phyloP scores from a whole-genome alignment of 1,140 invertebrate genomes.

The Lucilia sericata region DNA sequence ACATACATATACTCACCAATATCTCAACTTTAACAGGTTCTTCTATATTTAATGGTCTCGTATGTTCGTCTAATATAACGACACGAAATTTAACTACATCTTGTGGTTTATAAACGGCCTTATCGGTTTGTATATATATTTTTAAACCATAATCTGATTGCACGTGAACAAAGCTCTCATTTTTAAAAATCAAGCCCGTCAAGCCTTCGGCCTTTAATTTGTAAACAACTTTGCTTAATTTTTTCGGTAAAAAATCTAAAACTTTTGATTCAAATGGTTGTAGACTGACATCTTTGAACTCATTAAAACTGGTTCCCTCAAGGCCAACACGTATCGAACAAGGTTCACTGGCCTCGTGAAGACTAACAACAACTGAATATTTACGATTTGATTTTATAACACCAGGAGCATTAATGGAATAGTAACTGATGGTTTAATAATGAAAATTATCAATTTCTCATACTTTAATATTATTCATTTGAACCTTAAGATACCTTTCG shows the following conservation, averaged over 20 bases:
- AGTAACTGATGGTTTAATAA: constrained; percentile 70
- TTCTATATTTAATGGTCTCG: constrained; percentile 72
- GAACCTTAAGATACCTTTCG: not conserved
- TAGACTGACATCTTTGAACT: constrained; percentile 76
- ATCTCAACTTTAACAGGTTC: not conserved
- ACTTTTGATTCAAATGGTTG: constrained; percentile 78
- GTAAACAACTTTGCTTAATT: constrained; percentile 81
- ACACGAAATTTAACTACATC: constrained; percentile 85
- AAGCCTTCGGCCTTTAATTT: constrained; percentile 79
- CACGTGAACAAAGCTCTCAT: constrained; percentile 73
- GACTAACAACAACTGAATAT: constrained; percentile 83
- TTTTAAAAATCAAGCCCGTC: constrained; percentile 80
- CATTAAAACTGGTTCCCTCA: constrained; percentile 77
- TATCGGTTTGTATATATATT: constrained; percentile 69
- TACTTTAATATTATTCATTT: too few relatives aligned
- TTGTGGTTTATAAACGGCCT: constrained; percentile 86
- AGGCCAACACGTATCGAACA: constrained; percentile 79
- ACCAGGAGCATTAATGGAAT: constrained; percentile 83
- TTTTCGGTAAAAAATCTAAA: constrained; percentile 75
- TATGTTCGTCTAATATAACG: constrained; percentile 83
- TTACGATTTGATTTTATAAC: constrained; percentile 85
- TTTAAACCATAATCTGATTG: constrained; percentile 77
- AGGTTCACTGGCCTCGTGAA: constrained; percentile 73
- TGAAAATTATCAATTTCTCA: too few relatives aligned
- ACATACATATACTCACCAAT: not conserved